Base-by-base conservation (phyloP, 2,113 vertebrate species). In the Heliornis fulica region DNA sequence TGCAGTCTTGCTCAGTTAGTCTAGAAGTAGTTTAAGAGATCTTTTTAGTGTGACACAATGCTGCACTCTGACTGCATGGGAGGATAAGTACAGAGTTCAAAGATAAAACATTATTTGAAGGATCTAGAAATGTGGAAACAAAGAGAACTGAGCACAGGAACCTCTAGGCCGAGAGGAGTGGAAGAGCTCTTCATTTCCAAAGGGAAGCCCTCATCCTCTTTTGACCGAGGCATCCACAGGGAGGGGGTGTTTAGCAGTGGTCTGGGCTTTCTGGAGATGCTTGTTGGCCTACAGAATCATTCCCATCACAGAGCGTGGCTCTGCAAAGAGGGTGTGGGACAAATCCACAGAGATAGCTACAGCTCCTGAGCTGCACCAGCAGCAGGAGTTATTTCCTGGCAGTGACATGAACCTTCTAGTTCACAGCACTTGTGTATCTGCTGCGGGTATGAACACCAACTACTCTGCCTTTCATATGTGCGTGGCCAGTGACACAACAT, bases 341-440 rank as follows among this genome's bases (percentile, higher is more conserved):
- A 56, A 61, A 82, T 6, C 23, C 18, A 1, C 1, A 15, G 0
- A 2, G 36, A 19, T 0, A 43, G 43, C 61, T 7, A 9, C 15
- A 7, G 68, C 38, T 69, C n/a, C 38, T 21, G 20, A 22, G 46
- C 46, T 21, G 22, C 46, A 46, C 36, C 45, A 16, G 53, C 38
- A 36, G 45, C 26, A 21, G 8, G 7, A 40, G 41, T 16, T 18
- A 17, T n/a, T 25, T 54, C 16, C 10, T 21, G 31, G 31, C 71
- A 38, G 9, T 10, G 32, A 2, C 64, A 8, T 1, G 5, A 59
- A 19, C 43, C 29, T 53, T 64, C 31, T 4, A 36, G n/a, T 20
- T 77, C n/a, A 21, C 70, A 32, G 60, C 48, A 46, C 29, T 25
- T 40, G 61, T 26, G 48, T 13, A n/a, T 20, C 41, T 5, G 32